Evolutionary conservation across 2,888 invertebrate genomes (phyloP), one percentile per base, ranked within the genome.

Genomic region (Nymphalis polychloros): DNA sequence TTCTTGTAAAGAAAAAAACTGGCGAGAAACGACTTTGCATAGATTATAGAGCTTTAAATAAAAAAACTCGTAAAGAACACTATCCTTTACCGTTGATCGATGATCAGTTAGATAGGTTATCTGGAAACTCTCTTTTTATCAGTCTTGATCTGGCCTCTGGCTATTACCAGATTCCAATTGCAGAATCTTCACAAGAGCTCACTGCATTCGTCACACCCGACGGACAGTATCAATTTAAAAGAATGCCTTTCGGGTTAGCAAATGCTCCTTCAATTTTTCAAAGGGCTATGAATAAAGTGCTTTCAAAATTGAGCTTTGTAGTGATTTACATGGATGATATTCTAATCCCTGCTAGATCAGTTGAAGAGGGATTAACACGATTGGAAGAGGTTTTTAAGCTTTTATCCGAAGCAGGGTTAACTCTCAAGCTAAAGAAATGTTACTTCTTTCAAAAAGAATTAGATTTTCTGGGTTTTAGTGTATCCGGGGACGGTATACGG

Each of bases 11-110:
- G 4, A 52, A 52, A 20, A 52, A 52, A 23, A 52, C 19, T 23
- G 52, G 52, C 8, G 68, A 76, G 41, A 78, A 74, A 64, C 20
- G 80, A 74, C 60, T 74, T 65, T 65, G 74, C 50, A 23, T 74
- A 2, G 72, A 74, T 53, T 75, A 71, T 66, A 49, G 73, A 13
- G 68, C 72, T 6, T 61, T 74, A 3, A 57, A 68, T 17, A 72
- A 72, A 47, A 74, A 73, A 13, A 16, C n/a, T n/a, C n/a, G 70
- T 7, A 72, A 70, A 47, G 72, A 73, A 10, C 70, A 71, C 59
- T 75, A 75, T 60, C 73, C 72, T 0, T 49, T 72, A 8, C 72
- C 72, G 41, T 52, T 69, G 2, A 71, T 73, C 13, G 71, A 74
- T n/a, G 73, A 65, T 27, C 64, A 71, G 49, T 63, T 71, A 46